Evolutionary conservation across 2,888 invertebrate genomes (phyloP), one percentile per base, ranked within the genome.

Genomic region (Ditula angustiorana): DNA sequence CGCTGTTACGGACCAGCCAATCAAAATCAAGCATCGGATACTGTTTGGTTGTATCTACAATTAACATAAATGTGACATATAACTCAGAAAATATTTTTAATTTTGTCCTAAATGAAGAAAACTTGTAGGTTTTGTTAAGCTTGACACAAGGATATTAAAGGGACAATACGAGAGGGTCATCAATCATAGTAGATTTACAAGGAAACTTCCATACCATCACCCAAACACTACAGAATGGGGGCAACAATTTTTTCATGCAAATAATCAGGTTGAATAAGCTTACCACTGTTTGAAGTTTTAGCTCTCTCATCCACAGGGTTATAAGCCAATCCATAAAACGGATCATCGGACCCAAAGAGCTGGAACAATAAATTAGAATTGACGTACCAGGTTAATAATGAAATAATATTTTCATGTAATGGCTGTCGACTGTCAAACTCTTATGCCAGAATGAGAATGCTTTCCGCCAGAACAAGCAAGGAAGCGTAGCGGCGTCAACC

Each of bases 1-100:
- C 91, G 85, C 82, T 86, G 88, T 87, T 89, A 90, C 82, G 83
- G 76, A 92, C 85, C 87, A 93, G 92, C 92, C 92, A 93, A 91
- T 93, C 92, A 90, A 92, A 93, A 92, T 93, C 92, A 89, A 93
- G 86, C 92, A 92, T 92, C 90, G 92, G 92, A 88, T 87, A 90
- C 84, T 92, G 90, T 92, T 93, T 92, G 77, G 88, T 86, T 86
- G 92, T 85, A 93, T 93, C 92, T 93, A 93, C 85, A 93, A 92
- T 91, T 90, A 92, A 91, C 79, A 91, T 82, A 91, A 88, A 89
- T 72, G 78, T 88, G 81, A 85, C 84, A 83, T 77, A 81, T 79
- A 86, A 79, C 84, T 80, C 69, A 64, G 30, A 53, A 35, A 55
- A 13, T 11, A 52, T 21, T 66, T 57, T 55, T 53, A 28, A 50